phyloP scores from a whole-genome alignment of 2,797 vertebrate species.

The Lepilemur septentrionalis region DNA sequence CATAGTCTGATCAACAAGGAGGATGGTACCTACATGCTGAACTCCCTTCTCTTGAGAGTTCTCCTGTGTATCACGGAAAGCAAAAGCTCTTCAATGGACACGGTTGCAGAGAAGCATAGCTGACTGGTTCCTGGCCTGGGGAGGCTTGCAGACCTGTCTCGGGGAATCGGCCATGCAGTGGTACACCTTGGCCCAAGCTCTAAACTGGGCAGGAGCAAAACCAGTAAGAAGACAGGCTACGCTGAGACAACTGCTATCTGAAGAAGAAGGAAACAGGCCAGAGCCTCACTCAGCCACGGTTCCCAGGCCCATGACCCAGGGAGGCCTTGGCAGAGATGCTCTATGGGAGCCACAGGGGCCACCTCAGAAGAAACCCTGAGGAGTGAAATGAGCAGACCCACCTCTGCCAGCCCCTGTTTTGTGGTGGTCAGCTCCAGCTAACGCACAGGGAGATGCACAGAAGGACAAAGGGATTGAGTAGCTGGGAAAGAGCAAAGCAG shows the following conservation, averaged over 20 bases:
- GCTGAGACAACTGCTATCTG: background rate
- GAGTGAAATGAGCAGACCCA: background rate
- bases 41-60: background rate
- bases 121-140: background rate
- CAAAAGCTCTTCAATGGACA: background rate
- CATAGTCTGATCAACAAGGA: rapidly evolving
- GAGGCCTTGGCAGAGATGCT: background rate
- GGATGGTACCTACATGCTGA: rapidly evolving
- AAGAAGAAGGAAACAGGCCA: background rate
- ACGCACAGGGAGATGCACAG: background rate
- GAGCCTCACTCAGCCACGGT: background rate
- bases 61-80: background rate
- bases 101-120: background rate
- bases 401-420: background rate
- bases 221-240: background rate
- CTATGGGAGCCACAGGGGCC: background rate
- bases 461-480: background rate
- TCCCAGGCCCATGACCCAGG: background rate
- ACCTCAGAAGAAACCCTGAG: background rate
- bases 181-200: rapidly evolving
- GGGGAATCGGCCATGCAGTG: background rate
- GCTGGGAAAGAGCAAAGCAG: background rate
- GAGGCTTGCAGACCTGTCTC: background rate
- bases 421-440: background rate
- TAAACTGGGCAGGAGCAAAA: too few species aligned